phyloP scores from a whole-genome alignment of 2,888 invertebrate species.

The Ornithoptera priamus region DNA sequence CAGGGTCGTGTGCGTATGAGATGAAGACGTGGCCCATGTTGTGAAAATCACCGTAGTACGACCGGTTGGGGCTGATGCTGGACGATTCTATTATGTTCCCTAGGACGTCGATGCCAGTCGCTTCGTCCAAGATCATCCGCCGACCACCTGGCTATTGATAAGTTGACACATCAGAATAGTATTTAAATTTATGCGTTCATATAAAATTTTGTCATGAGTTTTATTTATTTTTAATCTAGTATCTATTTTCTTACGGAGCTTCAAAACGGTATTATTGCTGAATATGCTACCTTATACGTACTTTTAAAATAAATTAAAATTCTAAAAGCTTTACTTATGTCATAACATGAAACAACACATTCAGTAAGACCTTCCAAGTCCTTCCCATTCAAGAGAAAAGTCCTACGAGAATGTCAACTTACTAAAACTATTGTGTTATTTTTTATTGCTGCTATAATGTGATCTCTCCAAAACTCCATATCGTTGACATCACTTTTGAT shows the following conservation, averaged over 20 bases:
- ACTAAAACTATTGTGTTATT: constrained; percentile 20
- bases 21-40: constrained; percentile 90
- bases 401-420: not conserved
- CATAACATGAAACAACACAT: too few relatives aligned
- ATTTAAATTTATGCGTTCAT: too few relatives aligned
- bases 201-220: too few relatives aligned
- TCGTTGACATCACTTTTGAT: constrained; percentile 81
- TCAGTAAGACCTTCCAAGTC: too few relatives aligned
- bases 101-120: constrained; percentile 86
- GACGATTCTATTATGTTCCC: constrained; percentile 89
- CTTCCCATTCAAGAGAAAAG: too few relatives aligned
- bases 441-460: constrained; percentile 84
- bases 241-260: too few relatives aligned
- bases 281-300: too few relatives aligned
- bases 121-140: constrained; percentile 79
- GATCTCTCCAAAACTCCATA: constrained; percentile 84
- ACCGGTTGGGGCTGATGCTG: constrained; percentile 83
- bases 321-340: too few relatives aligned
- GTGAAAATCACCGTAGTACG: constrained; percentile 88
- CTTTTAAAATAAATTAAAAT: too few relatives aligned
- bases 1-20: constrained; percentile 88
- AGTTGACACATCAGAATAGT: too few relatives aligned
- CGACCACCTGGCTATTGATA: constrained; percentile 76
- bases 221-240: too few relatives aligned
- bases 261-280: too few relatives aligned